Conservation (phyloP, 2,888 invertebrate genomes). For the Malacosoma neustria region DNA sequence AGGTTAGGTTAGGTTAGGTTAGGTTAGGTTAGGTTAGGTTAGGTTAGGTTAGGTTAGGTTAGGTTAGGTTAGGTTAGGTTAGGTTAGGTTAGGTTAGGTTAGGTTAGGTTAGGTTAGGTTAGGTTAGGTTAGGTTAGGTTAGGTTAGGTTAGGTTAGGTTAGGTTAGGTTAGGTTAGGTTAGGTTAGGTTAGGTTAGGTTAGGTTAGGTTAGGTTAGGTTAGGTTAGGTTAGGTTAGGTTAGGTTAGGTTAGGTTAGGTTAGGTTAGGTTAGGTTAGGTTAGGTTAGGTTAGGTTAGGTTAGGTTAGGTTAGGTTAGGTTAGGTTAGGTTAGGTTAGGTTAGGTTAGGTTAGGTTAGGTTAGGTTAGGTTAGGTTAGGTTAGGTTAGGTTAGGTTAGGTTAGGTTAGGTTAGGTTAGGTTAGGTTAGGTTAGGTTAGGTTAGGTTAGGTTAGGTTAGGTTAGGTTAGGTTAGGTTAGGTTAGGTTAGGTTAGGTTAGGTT, state of each 20-base stretch:
- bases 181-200: constrained; percentile 15
- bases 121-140: constrained; percentile 10
- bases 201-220: constrained; percentile 10
- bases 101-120: constrained; percentile 11
- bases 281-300: constrained; percentile 14
- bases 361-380: constrained; percentile 15
- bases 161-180: constrained; percentile 11
- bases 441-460: constrained; percentile 15
- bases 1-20: constrained; percentile 11
- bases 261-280: constrained; percentile 11
- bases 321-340: constrained; percentile 17
- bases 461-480: constrained; percentile 17
- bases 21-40: constrained; percentile 12
- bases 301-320: constrained; percentile 16
- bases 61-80: constrained; percentile 15
- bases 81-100: constrained; percentile 12
- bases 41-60: constrained; percentile 18
- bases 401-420: constrained; percentile 14
- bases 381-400: constrained; percentile 19
- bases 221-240: constrained; percentile 10
- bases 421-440: constrained; percentile 21
- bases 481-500: constrained; percentile 16
- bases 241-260: constrained; percentile 10
- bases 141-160: constrained; percentile 9
- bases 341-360: constrained; percentile 12